phyloP scores from a whole-genome alignment of 2,888 invertebrate species.

The Mythimna pallens region DNA sequence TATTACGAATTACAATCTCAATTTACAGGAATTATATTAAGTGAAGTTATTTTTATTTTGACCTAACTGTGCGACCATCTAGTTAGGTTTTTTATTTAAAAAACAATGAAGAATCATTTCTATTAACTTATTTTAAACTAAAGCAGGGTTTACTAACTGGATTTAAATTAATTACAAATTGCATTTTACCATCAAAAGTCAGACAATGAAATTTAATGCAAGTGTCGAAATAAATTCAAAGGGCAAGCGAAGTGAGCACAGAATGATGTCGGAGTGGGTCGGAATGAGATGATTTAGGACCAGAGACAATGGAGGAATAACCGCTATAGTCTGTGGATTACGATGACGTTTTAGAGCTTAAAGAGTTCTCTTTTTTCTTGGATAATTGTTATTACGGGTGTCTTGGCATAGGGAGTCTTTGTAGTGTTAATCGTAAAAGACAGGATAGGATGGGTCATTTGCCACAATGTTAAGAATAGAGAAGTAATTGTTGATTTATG shows the following conservation, averaged over 20 bases:
- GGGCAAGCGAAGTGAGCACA: conserved; percentile 13
- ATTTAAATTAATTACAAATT: conserved; percentile 11
- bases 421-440: neutral
- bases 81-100: too few relatives aligned
- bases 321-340: conserved; percentile 6
- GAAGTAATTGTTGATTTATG: too few relatives aligned
- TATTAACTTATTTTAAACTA: neutral
- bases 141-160: neutral
- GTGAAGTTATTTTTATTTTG: too few relatives aligned
- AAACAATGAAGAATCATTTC: too few relatives aligned
- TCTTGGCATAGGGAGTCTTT: neutral
- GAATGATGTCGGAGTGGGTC: conserved; percentile 5
- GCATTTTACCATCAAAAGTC: conserved; percentile 19
- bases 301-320: conserved; percentile 32
- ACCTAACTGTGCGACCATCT: too few relatives aligned
- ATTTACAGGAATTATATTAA: too few relatives aligned
- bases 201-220: conserved; percentile 31
- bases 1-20: too few relatives aligned
- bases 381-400: conserved; percentile 2
- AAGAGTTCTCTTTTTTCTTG: neutral
- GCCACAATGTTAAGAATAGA: neutral
- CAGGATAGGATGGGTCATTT: too few relatives aligned
- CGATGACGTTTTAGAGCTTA: conserved; percentile 1
- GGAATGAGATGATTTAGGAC: conserved; percentile 22
- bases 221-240: conserved; percentile 26